phyloP scores from a whole-genome alignment of 2,888 invertebrate species.

The Drosophila kambysellisi region DNA sequence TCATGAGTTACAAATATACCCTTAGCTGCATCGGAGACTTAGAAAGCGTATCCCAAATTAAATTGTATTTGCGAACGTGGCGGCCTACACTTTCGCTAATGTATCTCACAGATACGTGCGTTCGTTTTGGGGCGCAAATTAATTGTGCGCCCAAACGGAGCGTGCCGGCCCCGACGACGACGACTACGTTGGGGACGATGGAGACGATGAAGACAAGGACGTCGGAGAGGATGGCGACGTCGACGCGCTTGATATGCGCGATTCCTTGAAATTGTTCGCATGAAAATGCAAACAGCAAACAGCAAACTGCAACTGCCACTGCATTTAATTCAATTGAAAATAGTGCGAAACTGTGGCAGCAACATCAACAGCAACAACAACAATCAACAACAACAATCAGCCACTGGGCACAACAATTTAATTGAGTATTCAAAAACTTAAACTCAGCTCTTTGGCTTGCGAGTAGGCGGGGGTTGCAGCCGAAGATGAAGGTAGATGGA shows the following conservation, averaged over 20 bases:
- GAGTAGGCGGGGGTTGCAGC: slow-evolving; percentile 9
- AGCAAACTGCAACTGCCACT: slow-evolving; percentile 41
- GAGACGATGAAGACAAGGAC: slow-evolving; percentile 1
- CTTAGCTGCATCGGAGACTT: not conserved
- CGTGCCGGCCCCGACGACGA: slow-evolving; percentile 73
- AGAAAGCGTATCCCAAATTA: slow-evolving; percentile 65
- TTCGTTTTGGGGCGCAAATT: slow-evolving; percentile 81
- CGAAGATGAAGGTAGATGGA: slow-evolving; percentile 26
- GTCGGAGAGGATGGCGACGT: slow-evolving; percentile 61
- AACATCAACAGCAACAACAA: slow-evolving; percentile 30
- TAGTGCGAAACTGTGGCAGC: slow-evolving; percentile 75
- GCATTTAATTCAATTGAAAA: slow-evolving; percentile 81
- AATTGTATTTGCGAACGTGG: slow-evolving; percentile 73
- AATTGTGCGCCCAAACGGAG: slow-evolving; percentile 84
- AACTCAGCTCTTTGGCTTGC: slow-evolving; percentile 43
- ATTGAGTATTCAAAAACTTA: slow-evolving; percentile 80
- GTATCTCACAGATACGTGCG: slow-evolving; percentile 78
- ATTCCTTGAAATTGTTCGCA: slow-evolving; percentile 84
- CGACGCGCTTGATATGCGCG: slow-evolving; percentile 84
- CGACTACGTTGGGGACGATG: not conserved
- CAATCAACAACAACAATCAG: slow-evolving; percentile 42
- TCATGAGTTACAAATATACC: not conserved
- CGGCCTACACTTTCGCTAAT: slow-evolving; percentile 77
- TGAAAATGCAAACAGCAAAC: slow-evolving; percentile 66
- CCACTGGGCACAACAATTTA: slow-evolving; percentile 72